Percentiles rank a stretch among this genome's conserved stretches.
These are phyloP conservation scores for Napeogenes sylphis DNA, from an alignment of 2,888 invertebrate genomes.

Conservation along the genomic window DNA sequence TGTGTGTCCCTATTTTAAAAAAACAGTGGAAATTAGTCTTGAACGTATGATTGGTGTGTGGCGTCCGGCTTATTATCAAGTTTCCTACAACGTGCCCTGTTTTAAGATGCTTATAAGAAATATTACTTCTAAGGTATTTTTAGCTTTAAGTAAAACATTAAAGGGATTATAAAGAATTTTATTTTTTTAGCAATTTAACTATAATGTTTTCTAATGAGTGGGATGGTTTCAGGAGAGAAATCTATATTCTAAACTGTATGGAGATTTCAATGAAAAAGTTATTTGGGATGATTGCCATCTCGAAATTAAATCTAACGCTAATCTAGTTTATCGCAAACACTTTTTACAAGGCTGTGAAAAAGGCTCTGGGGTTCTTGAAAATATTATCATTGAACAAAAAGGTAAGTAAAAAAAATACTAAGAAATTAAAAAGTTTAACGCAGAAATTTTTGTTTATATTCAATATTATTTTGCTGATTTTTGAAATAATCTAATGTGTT, in stretches of 20 bases:
- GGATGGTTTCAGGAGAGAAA: constrained; percentile 37
- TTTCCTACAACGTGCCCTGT: constrained; percentile 40
- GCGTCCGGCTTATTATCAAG: constrained; percentile 43
- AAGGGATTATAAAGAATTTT: too few relatives aligned
- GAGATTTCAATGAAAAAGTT: constrained; percentile 39
- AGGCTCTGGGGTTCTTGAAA: constrained; percentile 41
- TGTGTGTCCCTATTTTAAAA: constrained; percentile 13
- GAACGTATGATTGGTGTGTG: constrained; percentile 43
- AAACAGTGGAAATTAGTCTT: constrained; percentile 19
- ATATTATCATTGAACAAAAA: constrained; percentile 38
- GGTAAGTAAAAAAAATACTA: background rate
- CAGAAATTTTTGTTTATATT: too few relatives aligned
- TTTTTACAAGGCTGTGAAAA: constrained; percentile 39
- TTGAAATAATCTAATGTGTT: too few relatives aligned
- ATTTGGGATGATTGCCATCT: constrained; percentile 44
- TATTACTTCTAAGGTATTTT: constrained; percentile 35
- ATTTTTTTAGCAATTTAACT: constrained; percentile 13
- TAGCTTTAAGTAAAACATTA: too few relatives aligned
- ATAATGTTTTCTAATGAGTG: background rate
- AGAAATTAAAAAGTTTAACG: too few relatives aligned
- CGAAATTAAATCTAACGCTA: constrained; percentile 40
- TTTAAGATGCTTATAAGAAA: constrained; percentile 43
- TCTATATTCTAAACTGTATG: constrained; percentile 33
- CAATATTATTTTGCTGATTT: too few relatives aligned
- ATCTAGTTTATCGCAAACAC: constrained; percentile 33